Base-by-base conservation (phyloP, 2,888 invertebrate genomes). In the Drosophila suboccidentalis region DNA sequence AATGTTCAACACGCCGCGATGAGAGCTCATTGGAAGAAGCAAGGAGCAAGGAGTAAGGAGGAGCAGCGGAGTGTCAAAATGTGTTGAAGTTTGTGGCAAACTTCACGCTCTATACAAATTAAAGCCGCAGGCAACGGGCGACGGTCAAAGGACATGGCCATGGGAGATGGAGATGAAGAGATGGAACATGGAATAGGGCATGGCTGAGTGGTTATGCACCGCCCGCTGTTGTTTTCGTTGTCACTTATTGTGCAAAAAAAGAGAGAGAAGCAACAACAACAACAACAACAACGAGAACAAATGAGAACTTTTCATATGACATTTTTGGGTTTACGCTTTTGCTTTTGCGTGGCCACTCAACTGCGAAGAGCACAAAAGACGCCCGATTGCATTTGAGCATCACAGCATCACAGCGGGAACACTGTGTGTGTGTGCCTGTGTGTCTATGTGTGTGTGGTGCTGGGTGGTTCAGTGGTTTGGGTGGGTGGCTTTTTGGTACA, bases 341-440 rank as follows among this genome's bases (percentile, higher is more conserved):
- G 87, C 90, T 57, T 84, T 84, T 90, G 87, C 90, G 91, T 83
- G 84, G 91, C 91, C 84, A 92, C 86, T 92, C 91, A 91, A 91
- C 89, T 91, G 92, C 88, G 89, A 91, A 84, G 83, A 87, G 90
- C 89, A 85, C 91, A 90, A 90, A 90, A 81, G 88, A 80, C 79
- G 83, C 66, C 68, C 85, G 87, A 87, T 89, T 89, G 89, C 86
- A 87, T 73, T 71, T 60, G 57, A 71, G 61, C 67, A 60, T 41
- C 75, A 38, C 67, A 60, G 44, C 75, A 38, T 55, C 55, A 19
- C 50, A 59, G 32, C 36, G 29, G 51, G 51, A 44, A 34, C 10
- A 11, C 36, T 51, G 22, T 36, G 15, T 34, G 36, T 26, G 26
- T 26, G 26, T 26, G 26, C 5, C 5, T 26, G 61, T 29, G 36